These are phyloP conservation scores for Limnodromus scolopaceus DNA, from an alignment of 2,797 vertebrate genomes.

Conservation along the genomic window DNA sequence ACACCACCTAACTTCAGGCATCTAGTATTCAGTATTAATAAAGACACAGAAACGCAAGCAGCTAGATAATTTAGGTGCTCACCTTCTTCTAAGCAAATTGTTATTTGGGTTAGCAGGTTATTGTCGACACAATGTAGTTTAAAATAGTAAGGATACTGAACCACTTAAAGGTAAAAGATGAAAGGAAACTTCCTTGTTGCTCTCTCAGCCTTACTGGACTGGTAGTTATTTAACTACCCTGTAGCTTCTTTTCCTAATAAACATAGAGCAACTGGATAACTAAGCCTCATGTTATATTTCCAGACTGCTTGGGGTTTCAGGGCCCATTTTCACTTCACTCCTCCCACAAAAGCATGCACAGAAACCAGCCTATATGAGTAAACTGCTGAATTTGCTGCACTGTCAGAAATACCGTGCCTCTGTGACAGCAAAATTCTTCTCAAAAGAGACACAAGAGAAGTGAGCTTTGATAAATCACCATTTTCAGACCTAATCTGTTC, in stretches of 20 bases:
- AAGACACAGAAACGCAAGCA: neutral
- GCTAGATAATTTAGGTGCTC: neutral
- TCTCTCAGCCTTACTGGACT: neutral
- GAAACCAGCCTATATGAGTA: neutral
- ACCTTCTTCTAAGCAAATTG: neutral
- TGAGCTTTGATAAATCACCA: neutral
- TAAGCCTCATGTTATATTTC: neutral
- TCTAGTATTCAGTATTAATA: neutral
- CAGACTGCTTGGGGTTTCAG: neutral
- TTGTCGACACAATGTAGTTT: neutral
- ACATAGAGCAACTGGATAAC: neutral
- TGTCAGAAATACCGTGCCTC: neutral
- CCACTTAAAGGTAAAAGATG: neutral
- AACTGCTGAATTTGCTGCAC: neutral
- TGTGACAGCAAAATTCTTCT: neutral
- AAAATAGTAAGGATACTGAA: conserved; percentile 20
- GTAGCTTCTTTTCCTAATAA: neutral
- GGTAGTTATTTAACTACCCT: neutral
- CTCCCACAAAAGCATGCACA: neutral
- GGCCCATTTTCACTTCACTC: neutral
- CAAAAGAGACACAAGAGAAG: neutral
- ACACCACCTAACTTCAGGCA: neutral
- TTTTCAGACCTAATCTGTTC: neutral
- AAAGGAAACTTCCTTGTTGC: neutral
- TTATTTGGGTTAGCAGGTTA: neutral